Percentiles rank a stretch among this genome's conserved stretches.
phyloP scores from a whole-genome alignment of 2,113 vertebrate genomes.

The Leuciscus idus region DNA sequence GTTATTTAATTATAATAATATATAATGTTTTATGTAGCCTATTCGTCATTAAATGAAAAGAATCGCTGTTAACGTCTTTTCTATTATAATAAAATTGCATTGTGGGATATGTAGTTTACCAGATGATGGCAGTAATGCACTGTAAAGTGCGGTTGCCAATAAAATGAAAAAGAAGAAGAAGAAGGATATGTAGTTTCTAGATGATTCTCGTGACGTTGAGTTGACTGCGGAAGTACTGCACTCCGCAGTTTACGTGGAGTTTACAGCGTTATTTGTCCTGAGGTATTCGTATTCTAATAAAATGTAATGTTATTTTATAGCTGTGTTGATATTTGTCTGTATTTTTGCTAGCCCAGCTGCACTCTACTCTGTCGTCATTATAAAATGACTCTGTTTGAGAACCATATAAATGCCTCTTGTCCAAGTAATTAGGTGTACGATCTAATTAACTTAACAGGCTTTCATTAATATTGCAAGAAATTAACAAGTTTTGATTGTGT shows the following conservation, averaged over 20 bases:
- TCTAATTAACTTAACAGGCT: background rate
- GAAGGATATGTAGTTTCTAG: slow-evolving; percentile 18
- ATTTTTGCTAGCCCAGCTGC: background rate
- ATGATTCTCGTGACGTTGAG: background rate
- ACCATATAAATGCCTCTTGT: background rate
- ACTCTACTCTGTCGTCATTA: background rate
- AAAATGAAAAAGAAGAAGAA: too few species aligned
- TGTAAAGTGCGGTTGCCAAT: too few species aligned
- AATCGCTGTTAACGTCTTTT: background rate
- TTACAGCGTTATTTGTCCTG: background rate
- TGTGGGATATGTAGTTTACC: slow-evolving; percentile 30
- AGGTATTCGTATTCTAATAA: background rate
- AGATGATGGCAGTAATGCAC: too few species aligned
- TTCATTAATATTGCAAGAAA: background rate
- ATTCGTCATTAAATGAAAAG: background rate
- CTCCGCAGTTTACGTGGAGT: background rate
- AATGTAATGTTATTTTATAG: background rate
- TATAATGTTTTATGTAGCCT: background rate
- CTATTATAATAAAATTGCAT: background rate
- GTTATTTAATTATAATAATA: too few species aligned
- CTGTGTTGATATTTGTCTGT: background rate
- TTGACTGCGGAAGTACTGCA: slow-evolving; percentile 28
- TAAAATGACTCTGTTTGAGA: slow-evolving; percentile 60
- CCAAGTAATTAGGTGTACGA: background rate
- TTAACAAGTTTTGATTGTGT: background rate